Base-by-base conservation (phyloP, 2,888 invertebrate genomes). In the Aricia artaxerxes region DNA sequence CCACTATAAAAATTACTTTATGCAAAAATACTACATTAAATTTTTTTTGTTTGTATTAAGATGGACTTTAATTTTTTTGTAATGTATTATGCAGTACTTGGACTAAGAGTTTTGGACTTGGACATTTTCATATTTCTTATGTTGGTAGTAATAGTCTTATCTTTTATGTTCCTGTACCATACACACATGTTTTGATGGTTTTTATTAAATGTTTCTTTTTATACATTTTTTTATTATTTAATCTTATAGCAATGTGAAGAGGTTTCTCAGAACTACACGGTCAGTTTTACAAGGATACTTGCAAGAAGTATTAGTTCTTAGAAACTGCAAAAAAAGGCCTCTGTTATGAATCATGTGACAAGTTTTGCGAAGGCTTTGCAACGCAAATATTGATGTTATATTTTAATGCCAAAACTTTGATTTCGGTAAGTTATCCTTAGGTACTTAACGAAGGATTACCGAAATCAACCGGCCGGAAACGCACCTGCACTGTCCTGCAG, bases 181-280 rank as follows among this genome's bases (percentile, higher is more conserved):
- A 69, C 69, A 35, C 69, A 69, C 38, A 69, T 35, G 35, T 35
- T 69, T 35, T 69, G 13, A 69, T 69, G 69, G 69, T 69, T 69
- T 69, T 69, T 69, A 69, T 69, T 69, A 69, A 69, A 69, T 69
- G 69, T 69, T 69, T 69, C 69, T 69, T 69, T 69, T 69, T 38
- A 38, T 35, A 49, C 1, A 24, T 49, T 35, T 16, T 69, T 69
- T 69, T 38, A 57, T 69, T 64, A 11, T 69, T 35, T 9, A 38
- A 38, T 13, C 13, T 35, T 35, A 3, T 60, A n/a, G 7, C 16
- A 13, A 57, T 9, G 31, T 64, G 11, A 64, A 64, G 9, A 31
- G 7, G 31, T 64, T 64, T 69, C 64, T 69, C 13, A 35, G 35
- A 69, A 69, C 7, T 31, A 24, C 9, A 61, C 5, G 24, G n/a